Percentiles rank a stretch among this genome's conserved stretches.
phyloP scores from a whole-genome alignment of 1,140 invertebrate genomes.

The Papilio xuthus region DNA sequence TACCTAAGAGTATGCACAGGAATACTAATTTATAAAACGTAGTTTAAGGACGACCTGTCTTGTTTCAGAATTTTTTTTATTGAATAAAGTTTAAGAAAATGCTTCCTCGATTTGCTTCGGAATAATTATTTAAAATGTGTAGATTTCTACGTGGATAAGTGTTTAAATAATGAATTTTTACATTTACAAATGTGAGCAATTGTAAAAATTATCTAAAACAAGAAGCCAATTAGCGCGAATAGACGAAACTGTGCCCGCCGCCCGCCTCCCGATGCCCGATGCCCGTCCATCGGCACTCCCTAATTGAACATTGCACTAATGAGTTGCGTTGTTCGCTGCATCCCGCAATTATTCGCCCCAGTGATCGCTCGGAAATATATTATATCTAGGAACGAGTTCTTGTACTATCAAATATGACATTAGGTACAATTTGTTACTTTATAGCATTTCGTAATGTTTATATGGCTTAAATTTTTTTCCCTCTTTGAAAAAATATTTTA shows the following conservation, averaged over 20 bases:
- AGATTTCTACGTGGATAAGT: neutral
- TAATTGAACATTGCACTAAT: constrained; percentile 58
- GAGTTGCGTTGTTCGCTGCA: constrained; percentile 42
- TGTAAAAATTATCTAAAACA: constrained; percentile 13
- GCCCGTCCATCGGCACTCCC: constrained; percentile 45
- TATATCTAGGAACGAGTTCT: constrained; percentile 61
- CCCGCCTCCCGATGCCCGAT: constrained; percentile 39
- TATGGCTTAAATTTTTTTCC: neutral
- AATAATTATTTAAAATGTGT: neutral
- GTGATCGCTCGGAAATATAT: constrained; percentile 71
- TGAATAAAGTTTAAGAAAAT: no score
- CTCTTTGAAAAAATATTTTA: neutral
- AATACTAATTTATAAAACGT: neutral
- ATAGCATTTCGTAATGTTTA: neutral
- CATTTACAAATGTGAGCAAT: neutral
- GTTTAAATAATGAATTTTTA: neutral
- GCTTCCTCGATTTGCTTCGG: neutral
- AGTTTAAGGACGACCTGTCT: neutral
- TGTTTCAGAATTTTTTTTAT: neutral
- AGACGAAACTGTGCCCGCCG: neutral
- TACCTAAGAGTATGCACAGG: neutral
- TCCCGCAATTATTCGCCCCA: constrained; percentile 67
- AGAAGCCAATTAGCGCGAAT: constrained; percentile 31
- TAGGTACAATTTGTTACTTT: constrained; percentile 28
- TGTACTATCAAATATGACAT: constrained; percentile 52